Evolutionary conservation across 2,888 invertebrate species (phyloP).

Genomic region (Polylopha cassiicola): DNA sequence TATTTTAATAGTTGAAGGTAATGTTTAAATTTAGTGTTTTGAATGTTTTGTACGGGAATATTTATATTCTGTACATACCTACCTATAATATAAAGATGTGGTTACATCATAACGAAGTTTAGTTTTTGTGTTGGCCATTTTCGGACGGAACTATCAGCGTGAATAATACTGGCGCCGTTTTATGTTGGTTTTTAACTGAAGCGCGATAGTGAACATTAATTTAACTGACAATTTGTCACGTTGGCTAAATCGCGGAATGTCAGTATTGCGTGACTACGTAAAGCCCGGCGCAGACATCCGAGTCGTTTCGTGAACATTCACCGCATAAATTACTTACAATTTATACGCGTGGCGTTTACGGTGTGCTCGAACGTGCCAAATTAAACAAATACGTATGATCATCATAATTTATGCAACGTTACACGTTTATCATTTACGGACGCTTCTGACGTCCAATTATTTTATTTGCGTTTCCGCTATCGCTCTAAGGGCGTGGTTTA

Average conservation of each 20-base stretch:
- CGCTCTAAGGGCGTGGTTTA: not conserved
- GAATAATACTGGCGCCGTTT: conserved; percentile 8
- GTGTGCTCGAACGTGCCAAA: conserved; percentile 50
- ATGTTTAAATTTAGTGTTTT: too few species aligned
- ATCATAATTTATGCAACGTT: conserved; percentile 41
- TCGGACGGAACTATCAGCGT: too few species aligned
- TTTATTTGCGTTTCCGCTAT: conserved; percentile 3
- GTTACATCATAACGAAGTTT: too few species aligned
- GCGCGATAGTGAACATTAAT: conserved; percentile 23
- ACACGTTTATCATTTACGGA: conserved; percentile 28
- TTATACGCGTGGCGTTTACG: conserved; percentile 48
- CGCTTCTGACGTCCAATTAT: conserved; percentile 7
- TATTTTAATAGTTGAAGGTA: too few species aligned
- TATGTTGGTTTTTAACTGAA: conserved; percentile 21
- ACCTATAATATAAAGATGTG: too few species aligned
- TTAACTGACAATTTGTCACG: conserved; percentile 27
- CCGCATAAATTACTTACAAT: conserved; percentile 64
- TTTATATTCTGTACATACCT: too few species aligned
- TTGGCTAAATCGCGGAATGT: conserved; percentile 57
- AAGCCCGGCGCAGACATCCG: conserved; percentile 47
- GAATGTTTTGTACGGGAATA: too few species aligned
- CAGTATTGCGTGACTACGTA: conserved; percentile 62
- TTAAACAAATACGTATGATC: conserved; percentile 53
- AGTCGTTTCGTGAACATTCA: conserved; percentile 55
- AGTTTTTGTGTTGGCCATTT: too few species aligned